Percentiles rank a stretch among this genome's conserved stretches.
Evolutionary conservation across 2,888 invertebrate genomes (phyloP).

Genomic region (Sialis lutaria): DNA sequence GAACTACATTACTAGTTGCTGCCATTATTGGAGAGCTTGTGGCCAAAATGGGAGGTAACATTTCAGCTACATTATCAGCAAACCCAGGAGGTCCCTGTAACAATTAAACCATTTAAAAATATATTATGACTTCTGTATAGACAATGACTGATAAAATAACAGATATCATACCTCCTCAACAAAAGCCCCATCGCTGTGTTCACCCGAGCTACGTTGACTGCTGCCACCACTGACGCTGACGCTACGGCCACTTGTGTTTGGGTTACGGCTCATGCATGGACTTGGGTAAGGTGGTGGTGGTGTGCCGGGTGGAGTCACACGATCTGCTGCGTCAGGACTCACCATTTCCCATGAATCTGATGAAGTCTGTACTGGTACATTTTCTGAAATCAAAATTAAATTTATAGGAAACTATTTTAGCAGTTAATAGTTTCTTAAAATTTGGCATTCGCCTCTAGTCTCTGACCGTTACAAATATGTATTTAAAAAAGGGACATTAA

Average conservation of each 20-base stretch:
- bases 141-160: neutral
- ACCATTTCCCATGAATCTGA: constrained; percentile 25
- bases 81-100: neutral
- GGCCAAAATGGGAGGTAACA: constrained; percentile 12
- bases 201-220: constrained; percentile 5
- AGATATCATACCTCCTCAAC: constrained; percentile 1
- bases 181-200: constrained; percentile 4
- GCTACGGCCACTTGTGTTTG: constrained; percentile 12
- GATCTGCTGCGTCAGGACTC: constrained; percentile 18
- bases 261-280: constrained; percentile 19
- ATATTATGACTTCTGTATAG: neutral
- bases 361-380: constrained; percentile 10
- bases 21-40: constrained; percentile 25
- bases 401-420: neutral
- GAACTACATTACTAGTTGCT: constrained; percentile 28
- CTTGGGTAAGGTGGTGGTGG: constrained; percentile 69
- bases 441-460: too few species aligned
- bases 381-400: constrained; percentile 7
- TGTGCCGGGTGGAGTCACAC: constrained; percentile 63
- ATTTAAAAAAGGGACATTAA: too few species aligned
- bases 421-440: too few species aligned
- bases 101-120: neutral
- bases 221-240: constrained; percentile 12
- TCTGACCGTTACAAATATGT: too few species aligned
- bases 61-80: neutral